Conservation (phyloP, 2,113 vertebrate species). For the Sebastes schlegelii region DNA sequence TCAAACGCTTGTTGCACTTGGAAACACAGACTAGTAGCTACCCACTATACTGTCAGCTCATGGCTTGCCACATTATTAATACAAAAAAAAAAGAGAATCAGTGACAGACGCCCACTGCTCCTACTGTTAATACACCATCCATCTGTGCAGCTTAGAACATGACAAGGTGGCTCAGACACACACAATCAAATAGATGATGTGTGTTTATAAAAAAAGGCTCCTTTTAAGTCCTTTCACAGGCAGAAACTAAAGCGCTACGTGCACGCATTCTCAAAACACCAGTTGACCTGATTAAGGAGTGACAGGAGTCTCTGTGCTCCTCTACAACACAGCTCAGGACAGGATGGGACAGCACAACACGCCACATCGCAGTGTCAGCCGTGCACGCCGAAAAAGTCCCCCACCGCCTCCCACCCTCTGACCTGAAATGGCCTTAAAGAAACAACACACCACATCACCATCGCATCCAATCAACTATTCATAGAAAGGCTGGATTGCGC, state of each 20-base stretch:
- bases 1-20: slow-evolving; percentile 38
- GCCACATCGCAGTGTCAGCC: slow-evolving; percentile 50
- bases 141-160: slow-evolving; percentile 64
- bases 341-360: slow-evolving; percentile 41
- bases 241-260: slow-evolving; percentile 7
- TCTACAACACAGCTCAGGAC: slow-evolving; percentile 58
- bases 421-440: slow-evolving; percentile 77
- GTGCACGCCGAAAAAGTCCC: slow-evolving; percentile 20
- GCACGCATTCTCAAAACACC: slow-evolving; percentile 38
- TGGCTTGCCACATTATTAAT: slow-evolving; percentile 50
- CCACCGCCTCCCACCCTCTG: slow-evolving; percentile 46
- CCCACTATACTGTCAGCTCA: slow-evolving; percentile 30
- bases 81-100: slow-evolving; percentile 20
- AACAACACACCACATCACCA: slow-evolving; percentile 68
- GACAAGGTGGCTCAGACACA: slow-evolving; percentile 37
- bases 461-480: slow-evolving; percentile 76
- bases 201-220: slow-evolving; percentile 30
- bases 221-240: slow-evolving; percentile 28
- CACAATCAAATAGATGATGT: slow-evolving; percentile 19
- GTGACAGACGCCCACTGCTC: slow-evolving; percentile 38
- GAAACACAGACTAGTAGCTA: slow-evolving; percentile 31
- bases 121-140: slow-evolving; percentile 48
- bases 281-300: slow-evolving; percentile 66
- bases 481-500: slow-evolving; percentile 65
- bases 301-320: slow-evolving; percentile 52